Conservation (phyloP, 2,888 invertebrate species). For the Pharmacophagus antenor region DNA sequence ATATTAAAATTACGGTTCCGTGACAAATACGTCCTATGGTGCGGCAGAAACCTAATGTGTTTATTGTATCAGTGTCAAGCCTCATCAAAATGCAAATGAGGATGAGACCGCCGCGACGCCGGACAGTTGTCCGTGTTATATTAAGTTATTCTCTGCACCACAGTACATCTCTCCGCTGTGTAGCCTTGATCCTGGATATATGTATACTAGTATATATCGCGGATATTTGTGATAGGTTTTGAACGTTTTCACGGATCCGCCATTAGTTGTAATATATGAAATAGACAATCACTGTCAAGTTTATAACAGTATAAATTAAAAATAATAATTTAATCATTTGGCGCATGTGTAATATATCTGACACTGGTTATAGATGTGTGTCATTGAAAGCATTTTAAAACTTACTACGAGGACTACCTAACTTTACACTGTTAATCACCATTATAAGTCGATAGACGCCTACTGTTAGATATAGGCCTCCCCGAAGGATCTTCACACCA, state of each 20-base stretch:
- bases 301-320: no score
- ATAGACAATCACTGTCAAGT: not conserved
- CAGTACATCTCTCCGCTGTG: slow-evolving; percentile 43
- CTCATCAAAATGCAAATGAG: slow-evolving; percentile 81
- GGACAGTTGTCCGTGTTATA: slow-evolving; percentile 67
- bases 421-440: no score
- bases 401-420: no score
- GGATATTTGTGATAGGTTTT: not conserved
- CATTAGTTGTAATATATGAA: not conserved
- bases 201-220: no score
- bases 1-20: slow-evolving; percentile 31
- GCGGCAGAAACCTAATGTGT: slow-evolving; percentile 56
- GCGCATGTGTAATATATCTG: no score
- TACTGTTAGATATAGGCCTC: no score
- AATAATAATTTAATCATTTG: no score
- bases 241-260: not conserved
- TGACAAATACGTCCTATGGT: slow-evolving; percentile 34
- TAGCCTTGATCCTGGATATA: slow-evolving; percentile 21
- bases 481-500: no score
- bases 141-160: slow-evolving; percentile 66
- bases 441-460: no score
- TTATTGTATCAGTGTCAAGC: slow-evolving; percentile 78
- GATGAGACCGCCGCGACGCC: slow-evolving; percentile 51
- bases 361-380: no score
- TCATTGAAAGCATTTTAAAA: no score